These are phyloP conservation scores for Pseudomyrmex sp. DNA, from an alignment of 1,140 invertebrate genomes.

Conservation along the genomic window DNA sequence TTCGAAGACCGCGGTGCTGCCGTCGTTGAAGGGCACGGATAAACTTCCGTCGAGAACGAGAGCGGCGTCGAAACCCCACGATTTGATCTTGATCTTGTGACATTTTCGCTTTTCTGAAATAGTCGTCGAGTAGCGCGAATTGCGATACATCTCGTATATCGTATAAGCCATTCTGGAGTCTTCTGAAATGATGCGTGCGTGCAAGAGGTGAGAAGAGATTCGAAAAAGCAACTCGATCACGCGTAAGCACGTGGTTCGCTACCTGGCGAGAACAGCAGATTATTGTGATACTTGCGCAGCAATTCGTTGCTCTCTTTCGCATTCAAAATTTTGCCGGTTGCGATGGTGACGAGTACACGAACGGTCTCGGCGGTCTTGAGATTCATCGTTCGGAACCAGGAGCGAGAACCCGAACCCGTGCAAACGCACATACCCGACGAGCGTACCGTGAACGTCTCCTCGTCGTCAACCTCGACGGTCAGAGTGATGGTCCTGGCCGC, in stretches of 20 bases:
- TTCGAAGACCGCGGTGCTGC: conserved; percentile 44
- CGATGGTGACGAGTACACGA: conserved; percentile 52
- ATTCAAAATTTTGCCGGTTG: conserved; percentile 53
- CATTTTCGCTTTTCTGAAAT: conserved; percentile 47
- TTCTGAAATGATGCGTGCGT: conserved; percentile 45
- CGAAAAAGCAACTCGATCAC: not conserved
- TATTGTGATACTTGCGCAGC: conserved; percentile 53
- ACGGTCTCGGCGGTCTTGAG: conserved; percentile 50
- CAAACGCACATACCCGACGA: conserved; percentile 97
- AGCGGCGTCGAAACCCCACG: conserved; percentile 61
- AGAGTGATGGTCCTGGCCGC: conserved; percentile 96
- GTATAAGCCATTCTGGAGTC: conserved; percentile 58
- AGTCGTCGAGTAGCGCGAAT: not conserved
- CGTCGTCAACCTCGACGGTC: conserved; percentile 89
- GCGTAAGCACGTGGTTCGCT: not conserved
- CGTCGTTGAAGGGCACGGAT: conserved; percentile 70
- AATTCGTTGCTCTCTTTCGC: conserved; percentile 42
- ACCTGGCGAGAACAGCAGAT: conserved; percentile 60
- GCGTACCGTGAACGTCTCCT: conserved; percentile 92
- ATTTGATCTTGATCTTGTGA: conserved; percentile 46
- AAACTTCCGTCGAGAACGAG: conserved; percentile 61
- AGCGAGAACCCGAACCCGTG: conserved; percentile 97
- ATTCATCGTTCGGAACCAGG: conserved; percentile 97
- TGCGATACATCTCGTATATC: conserved; percentile 56
- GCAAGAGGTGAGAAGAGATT: not conserved